Percentiles rank a stretch among this genome's conserved stretches.
Evolutionary conservation across 2,888 invertebrate genomes (phyloP).

Genomic region (Ypsolopha sequella): DNA sequence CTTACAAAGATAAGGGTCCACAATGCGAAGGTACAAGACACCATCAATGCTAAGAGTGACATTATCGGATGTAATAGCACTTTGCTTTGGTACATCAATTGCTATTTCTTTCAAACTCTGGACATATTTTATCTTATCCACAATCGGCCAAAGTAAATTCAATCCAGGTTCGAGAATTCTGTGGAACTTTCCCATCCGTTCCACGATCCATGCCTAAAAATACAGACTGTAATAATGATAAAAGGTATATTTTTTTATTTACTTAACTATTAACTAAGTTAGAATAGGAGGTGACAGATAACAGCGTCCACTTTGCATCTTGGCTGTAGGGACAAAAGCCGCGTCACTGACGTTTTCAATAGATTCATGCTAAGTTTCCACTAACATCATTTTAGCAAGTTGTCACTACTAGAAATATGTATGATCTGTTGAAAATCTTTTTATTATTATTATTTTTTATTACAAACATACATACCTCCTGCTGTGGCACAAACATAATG

Average conservation of each 20-base stretch:
- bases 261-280: too few species aligned
- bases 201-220: slow-evolving; percentile 93
- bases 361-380: too few species aligned
- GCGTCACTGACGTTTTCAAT: too few species aligned
- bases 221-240: background rate
- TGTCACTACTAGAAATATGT: too few species aligned
- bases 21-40: slow-evolving; percentile 93
- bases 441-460: background rate
- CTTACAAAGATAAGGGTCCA: slow-evolving; percentile 90
- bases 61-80: slow-evolving; percentile 98
- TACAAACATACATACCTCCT: slow-evolving; percentile 78
- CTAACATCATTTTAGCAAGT: too few species aligned
- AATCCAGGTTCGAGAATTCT: slow-evolving; percentile 94
- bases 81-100: slow-evolving; percentile 98
- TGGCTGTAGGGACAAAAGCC: too few species aligned
- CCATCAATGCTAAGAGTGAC: slow-evolving; percentile 97
- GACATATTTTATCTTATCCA: slow-evolving; percentile 96
- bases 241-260: background rate
- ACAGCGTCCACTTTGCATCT: too few species aligned
- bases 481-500: slow-evolving; percentile 98
- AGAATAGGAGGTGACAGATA: too few species aligned
- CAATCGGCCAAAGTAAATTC: slow-evolving; percentile 90
- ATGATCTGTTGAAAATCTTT: background rate
- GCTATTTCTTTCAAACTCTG: slow-evolving; percentile 99
- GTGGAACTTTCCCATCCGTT: slow-evolving; percentile 98